phyloP scores from a whole-genome alignment of 2,113 vertebrate genomes.

The Chitala chitala region DNA sequence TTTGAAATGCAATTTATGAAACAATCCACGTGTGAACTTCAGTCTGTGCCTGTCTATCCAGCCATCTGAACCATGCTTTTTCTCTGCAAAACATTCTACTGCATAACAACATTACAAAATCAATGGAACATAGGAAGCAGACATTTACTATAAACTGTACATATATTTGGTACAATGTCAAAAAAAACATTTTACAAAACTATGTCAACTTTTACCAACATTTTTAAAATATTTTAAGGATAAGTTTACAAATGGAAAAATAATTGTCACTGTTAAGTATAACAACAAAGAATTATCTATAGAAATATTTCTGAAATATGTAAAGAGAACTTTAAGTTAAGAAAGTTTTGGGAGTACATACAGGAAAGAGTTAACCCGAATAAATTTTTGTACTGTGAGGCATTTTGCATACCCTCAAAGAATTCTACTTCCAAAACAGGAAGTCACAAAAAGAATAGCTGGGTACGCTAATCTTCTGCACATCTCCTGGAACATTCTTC shows the following conservation, averaged over 20 bases:
- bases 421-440: constrained; percentile 73
- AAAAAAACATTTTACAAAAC: background rate
- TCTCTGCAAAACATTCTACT: no score
- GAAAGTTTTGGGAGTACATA: constrained; percentile 18
- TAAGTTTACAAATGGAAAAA: no score
- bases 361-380: constrained; percentile 61
- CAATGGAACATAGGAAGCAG: no score
- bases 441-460: constrained; percentile 65
- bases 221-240: no score
- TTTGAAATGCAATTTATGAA: no score
- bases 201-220: no score
- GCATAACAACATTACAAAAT: no score
- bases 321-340: background rate
- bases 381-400: constrained; percentile 60
- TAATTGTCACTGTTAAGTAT: no score
- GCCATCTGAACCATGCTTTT: no score
- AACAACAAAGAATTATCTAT: background rate
- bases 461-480: constrained; percentile 66
- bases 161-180: background rate
- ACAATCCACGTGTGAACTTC: no score
- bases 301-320: background rate
- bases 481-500: constrained; percentile 67
- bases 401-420: constrained; percentile 67
- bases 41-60: no score
- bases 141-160: background rate